phyloP scores from a whole-genome alignment of 2,888 invertebrate genomes.

The Mythimna vitellina region DNA sequence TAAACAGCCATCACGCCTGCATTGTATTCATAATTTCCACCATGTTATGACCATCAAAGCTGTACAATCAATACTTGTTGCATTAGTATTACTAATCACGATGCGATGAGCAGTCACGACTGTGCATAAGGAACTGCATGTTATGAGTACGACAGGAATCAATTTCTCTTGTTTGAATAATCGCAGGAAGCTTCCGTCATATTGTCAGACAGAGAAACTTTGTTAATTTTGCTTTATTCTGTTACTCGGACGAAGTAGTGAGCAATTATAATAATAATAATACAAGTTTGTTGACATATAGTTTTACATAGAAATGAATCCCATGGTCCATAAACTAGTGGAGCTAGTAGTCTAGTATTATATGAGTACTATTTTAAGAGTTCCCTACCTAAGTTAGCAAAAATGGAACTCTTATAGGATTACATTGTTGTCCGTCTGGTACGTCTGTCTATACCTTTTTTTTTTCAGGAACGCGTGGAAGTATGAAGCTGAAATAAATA shows the following conservation, averaged over 20 bases:
- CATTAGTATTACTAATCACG: conserved; percentile 49
- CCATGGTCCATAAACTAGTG: no score
- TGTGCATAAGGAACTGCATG: conserved; percentile 27
- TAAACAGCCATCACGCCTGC: not conserved
- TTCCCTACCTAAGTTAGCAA: no score
- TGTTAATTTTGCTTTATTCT: not conserved
- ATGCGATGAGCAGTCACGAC: conserved; percentile 45
- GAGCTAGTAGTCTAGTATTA: no score
- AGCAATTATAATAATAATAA: no score
- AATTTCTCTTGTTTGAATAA: conserved; percentile 48
- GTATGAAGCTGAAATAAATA: no score
- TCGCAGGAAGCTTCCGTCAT: conserved; percentile 50
- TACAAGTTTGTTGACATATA: no score
- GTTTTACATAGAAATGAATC: no score
- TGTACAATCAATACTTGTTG: conserved; percentile 7
- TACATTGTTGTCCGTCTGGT: no score
- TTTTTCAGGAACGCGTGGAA: no score
- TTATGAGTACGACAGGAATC: conserved; percentile 21
- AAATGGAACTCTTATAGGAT: no score
- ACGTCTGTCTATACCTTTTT: no score
- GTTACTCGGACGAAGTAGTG: not conserved
- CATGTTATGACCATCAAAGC: not conserved
- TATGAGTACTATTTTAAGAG: no score
- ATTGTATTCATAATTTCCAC: not conserved
- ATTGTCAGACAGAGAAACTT: conserved; percentile 13